These are phyloP conservation scores for Uropetala carovei DNA, from an alignment of 2,888 invertebrate genomes.

Conservation along the genomic window DNA sequence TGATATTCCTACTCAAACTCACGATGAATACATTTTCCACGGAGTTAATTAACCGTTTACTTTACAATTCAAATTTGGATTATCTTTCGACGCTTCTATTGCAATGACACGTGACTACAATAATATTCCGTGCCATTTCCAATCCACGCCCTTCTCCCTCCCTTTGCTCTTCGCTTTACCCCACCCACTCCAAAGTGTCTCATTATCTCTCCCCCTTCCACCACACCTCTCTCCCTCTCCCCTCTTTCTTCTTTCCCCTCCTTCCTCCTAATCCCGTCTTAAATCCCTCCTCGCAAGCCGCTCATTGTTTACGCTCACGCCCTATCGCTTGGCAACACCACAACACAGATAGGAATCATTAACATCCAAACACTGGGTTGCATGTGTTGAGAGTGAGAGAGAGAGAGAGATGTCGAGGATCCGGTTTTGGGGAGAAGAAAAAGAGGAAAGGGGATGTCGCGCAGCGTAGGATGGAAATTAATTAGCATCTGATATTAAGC, in stretches of 20 bases:
- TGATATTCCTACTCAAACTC: too few species aligned
- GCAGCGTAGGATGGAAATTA: constrained; percentile 28
- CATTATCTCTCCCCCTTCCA: constrained; percentile 6
- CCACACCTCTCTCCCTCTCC: not conserved
- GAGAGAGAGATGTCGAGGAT: not conserved
- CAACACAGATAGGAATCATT: constrained; percentile 61
- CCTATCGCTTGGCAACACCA: constrained; percentile 51
- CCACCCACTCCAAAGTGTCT: not conserved
- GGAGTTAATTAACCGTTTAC: too few species aligned
- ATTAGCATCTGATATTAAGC: constrained; percentile 50
- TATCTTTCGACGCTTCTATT: too few species aligned
- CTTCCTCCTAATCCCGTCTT: not conserved
- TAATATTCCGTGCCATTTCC: not conserved
- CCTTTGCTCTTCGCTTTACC: not conserved
- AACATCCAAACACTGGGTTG: constrained; percentile 53
- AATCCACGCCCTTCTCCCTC: not conserved
- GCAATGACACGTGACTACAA: not conserved
- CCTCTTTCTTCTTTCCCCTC: constrained; percentile 24
- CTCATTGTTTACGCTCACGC: constrained; percentile 54
- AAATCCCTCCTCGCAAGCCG: constrained; percentile 53
- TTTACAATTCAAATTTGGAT: not conserved
- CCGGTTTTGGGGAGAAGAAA: not conserved
- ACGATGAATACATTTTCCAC: too few species aligned
- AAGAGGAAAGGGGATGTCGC: not conserved
- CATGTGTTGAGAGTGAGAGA: constrained; percentile 17